Evolutionary conservation across 2,888 invertebrate genomes (phyloP), one percentile per base, ranked within the genome.

Genomic region (Chromoteleia sp.): DNA sequence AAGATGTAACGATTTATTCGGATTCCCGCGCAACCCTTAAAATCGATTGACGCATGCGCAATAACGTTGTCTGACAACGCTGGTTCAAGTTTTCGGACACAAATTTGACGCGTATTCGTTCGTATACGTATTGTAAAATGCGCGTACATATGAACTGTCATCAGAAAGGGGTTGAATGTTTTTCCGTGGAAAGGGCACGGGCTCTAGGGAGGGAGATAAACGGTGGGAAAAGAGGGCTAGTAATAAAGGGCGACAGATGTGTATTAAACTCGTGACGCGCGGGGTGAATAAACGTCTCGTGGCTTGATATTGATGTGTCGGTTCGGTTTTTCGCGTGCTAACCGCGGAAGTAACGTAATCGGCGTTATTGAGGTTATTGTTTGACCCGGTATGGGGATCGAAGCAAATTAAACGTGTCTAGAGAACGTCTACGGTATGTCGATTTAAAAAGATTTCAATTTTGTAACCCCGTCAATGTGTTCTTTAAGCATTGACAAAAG

Each of bases 231-330:
- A 61, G 56, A 54, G 79, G 73, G 48, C 68, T 56, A 68, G 68
- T 61, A 61, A 79, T 61, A 73, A 79, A 74, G 79, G 56, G 68
- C 79, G 79, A 56, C 79, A 74, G 78, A 79, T 79, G 78, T 73
- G 78, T 59, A 43, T 45, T 17, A 79, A 74, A 79, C 54, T 41
- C 52, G 65, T 65, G 63, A 63, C 58, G 59, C 61, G 48, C 59
- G 61, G 74, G 74, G 61, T 56, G 74, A 56, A 79, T 41, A 54
- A 14, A 52, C 67, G 76, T 78, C 45, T 70, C 61, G 43, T 33
- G 52, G 68, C 30, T 25, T 41, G 56, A 63, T 80, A 75, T 74
- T 75, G 68, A 63, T 75, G 74, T 48, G 67, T 33, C 41, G 43
- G 54, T 39, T 74, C 50, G 56, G 68, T 65, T 70, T 80, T 74